Evolutionary conservation across 1,140 invertebrate species (phyloP), one percentile per base, ranked within the genome.

Genomic region (Varroa destructor): DNA sequence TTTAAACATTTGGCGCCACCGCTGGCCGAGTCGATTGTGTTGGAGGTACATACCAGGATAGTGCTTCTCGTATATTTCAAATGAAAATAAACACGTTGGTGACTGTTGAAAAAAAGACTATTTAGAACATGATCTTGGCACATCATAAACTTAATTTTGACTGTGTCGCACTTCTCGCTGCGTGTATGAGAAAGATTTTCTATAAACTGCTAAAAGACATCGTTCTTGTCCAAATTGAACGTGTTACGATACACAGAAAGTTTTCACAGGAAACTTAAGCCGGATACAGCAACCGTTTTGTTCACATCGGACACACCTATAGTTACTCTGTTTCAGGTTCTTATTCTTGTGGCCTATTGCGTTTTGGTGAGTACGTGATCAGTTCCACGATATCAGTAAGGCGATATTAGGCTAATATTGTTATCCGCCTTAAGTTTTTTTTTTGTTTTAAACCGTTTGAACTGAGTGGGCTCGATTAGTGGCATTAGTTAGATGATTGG

Each of bases 351-450:
- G 40, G 25, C 40, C 57, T 36, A 36, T 5, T 56, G 10, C 10
- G 55, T n/a, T 56, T n/a, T n/a, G 10, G 10, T n/a, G n/a, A n/a
- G n/a, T 12, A 56, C 10, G n/a, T 10, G 55, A 12, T 10, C n/a
- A n/a, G 55, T 56, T n/a, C 55, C n/a, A 56, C 55, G n/a, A 56
- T 56, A 56, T 56, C 55, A 56, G 55, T 10, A 56, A 12, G 10
- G n/a, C 10, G 55, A 56, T 10, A 56, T 56, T 56, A n/a, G 10
- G 55, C 10, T 56, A 12, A 10, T n/a, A n/a, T 56, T 56, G 55
- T 12, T 25, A 25, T 25, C 25, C 25, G 25, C 25, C 25, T 25
- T 25, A 25, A 25, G 25, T 25, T 25, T 25, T 25, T 25, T 25
- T 25, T 25, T 25, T 25, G 25, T 25, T 25, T 25, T 25, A 25